These are phyloP conservation scores for Colostygia pectinataria DNA, from an alignment of 2,888 invertebrate species.

Conservation along the genomic window DNA sequence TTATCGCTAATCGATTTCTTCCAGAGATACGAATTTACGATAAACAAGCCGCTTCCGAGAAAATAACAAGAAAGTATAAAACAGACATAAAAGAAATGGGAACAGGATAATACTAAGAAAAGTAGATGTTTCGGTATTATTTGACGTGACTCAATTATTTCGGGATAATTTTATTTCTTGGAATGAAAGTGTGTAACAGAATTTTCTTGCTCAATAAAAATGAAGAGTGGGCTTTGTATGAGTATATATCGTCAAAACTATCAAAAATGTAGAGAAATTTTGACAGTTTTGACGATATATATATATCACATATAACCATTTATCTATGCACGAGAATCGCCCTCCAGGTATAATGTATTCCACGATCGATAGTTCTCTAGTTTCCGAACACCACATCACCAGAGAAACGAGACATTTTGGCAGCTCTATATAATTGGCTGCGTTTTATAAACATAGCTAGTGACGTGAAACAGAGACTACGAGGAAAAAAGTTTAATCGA, in stretches of 20 bases:
- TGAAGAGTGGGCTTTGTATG: background rate
- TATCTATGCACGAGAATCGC: too few species aligned
- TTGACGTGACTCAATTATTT: too few species aligned
- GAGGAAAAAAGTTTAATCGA: too few species aligned
- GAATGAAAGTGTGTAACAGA: background rate
- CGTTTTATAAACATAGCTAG: slow-evolving; percentile 1
- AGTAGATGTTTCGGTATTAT: slow-evolving; percentile 15
- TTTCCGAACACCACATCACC: too few species aligned
- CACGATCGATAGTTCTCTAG: too few species aligned
- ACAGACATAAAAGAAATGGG: slow-evolving; percentile 4
- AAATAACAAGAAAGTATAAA: slow-evolving; percentile 1
- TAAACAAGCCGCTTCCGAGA: background rate
- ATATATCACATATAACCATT: too few species aligned
- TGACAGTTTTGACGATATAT: too few species aligned
- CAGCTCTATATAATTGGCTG: slow-evolving; percentile 4
- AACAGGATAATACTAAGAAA: slow-evolving; percentile 8
- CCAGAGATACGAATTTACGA: too few species aligned
- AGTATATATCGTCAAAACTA: too few species aligned
- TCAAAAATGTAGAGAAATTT: too few species aligned
- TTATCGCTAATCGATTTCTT: background rate
- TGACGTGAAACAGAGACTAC: background rate
- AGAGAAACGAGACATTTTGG: slow-evolving; percentile 9
- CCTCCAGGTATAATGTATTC: too few species aligned
- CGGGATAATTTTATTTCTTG: slow-evolving; percentile 11
- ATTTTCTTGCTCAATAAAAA: background rate